phyloP scores from a whole-genome alignment of 2,113 vertebrate genomes.

The Tragulus kanchil region DNA sequence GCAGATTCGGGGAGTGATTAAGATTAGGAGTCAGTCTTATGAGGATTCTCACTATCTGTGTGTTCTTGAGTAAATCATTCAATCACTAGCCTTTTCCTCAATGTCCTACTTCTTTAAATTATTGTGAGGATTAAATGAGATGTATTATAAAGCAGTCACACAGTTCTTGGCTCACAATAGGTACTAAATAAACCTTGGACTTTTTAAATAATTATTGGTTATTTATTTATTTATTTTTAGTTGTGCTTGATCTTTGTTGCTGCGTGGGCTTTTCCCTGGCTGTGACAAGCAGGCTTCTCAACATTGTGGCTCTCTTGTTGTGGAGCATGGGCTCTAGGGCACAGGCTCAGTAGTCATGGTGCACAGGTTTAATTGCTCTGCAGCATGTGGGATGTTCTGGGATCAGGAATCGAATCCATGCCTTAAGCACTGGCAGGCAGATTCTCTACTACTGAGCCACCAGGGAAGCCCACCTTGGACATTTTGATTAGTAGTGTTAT shows the following conservation, averaged over 20 bases:
- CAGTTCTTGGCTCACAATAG: background rate
- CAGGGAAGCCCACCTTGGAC: background rate
- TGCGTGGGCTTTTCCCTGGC: too few relatives aligned
- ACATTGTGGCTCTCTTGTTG: too few relatives aligned
- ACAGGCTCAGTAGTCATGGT: too few relatives aligned
- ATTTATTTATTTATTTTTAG: too few relatives aligned
- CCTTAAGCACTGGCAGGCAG: too few relatives aligned
- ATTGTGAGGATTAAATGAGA: conserved; percentile 5
- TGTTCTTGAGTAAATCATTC: background rate
- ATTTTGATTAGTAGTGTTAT: conserved; percentile 34
- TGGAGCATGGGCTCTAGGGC: too few relatives aligned
- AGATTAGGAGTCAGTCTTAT: background rate
- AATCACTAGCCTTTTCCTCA: background rate
- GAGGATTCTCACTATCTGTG: background rate
- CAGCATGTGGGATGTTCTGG: too few relatives aligned
- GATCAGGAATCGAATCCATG: too few relatives aligned
- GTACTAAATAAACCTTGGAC: background rate
- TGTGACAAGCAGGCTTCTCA: too few relatives aligned
- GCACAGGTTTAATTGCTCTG: too few relatives aligned
- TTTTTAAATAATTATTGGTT: background rate
- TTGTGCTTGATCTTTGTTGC: too few relatives aligned
- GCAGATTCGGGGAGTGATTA: background rate
- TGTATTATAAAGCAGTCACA: background rate
- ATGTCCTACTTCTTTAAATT: background rate
- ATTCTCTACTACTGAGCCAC: too few relatives aligned